Percentiles rank a stretch among this genome's conserved stretches.
phyloP scores from a whole-genome alignment of 2,113 vertebrate genomes.

The Sorex fumeus region DNA sequence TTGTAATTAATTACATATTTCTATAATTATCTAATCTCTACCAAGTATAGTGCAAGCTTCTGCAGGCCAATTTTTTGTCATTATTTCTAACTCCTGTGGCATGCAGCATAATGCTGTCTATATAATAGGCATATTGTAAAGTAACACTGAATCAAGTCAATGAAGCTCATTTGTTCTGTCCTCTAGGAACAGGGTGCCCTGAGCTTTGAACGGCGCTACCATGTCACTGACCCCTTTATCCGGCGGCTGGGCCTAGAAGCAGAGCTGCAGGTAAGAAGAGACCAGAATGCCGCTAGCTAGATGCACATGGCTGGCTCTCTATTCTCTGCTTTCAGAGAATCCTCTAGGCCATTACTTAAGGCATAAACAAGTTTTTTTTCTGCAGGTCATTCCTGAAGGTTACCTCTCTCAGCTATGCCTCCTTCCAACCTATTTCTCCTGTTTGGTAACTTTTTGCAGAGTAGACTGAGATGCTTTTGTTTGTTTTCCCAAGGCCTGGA shows the following conservation, averaged over 20 bases:
- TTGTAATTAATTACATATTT: constrained; percentile 33
- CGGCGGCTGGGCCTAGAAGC: constrained; percentile 97
- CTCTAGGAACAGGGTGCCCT: constrained; percentile 93
- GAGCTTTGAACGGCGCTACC: constrained; percentile 95
- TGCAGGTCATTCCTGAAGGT: constrained; percentile 33
- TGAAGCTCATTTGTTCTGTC: constrained; percentile 68
- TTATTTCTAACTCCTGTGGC: not conserved
- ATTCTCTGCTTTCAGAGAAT: not conserved
- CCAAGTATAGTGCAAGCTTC: not conserved
- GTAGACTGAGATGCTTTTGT: not conserved
- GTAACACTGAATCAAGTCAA: constrained; percentile 40
- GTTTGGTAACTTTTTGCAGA: not conserved
- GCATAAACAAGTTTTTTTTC: constrained; percentile 41
- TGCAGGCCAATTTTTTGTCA: not conserved
- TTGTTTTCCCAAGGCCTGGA: constrained; percentile 8
- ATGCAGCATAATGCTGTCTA: not conserved
- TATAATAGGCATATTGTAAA: not conserved
- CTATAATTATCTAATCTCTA: constrained; percentile 35
- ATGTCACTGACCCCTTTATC: constrained; percentile 98
- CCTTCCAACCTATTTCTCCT: not conserved
- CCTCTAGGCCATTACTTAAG: constrained; percentile 26
- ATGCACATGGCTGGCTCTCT: not conserved
- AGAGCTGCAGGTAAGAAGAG: constrained; percentile 94
- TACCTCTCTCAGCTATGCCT: constrained; percentile 16
- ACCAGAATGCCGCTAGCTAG: not conserved